These are phyloP conservation scores for Chiroxiphia lanceolata DNA, from an alignment of 2,797 vertebrate genomes.

Conservation along the genomic window DNA sequence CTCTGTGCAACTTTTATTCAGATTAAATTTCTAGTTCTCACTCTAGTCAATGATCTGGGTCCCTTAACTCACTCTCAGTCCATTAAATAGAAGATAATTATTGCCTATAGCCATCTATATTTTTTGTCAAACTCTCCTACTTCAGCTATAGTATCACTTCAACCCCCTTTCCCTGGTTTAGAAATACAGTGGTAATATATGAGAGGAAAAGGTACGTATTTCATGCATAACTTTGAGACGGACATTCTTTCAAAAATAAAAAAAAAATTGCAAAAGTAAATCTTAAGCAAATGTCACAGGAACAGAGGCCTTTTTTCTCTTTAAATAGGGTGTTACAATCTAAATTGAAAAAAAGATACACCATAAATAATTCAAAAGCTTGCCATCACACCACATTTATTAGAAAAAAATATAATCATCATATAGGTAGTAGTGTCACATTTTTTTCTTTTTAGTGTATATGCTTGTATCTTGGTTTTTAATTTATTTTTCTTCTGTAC, in stretches of 20 bases:
- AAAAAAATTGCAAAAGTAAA: not conserved
- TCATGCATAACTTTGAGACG: not conserved
- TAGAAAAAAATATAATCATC: not conserved
- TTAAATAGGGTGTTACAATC: not conserved
- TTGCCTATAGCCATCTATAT: not conserved
- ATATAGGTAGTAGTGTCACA: not conserved
- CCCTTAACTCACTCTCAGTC: not conserved
- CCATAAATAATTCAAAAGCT: not conserved
- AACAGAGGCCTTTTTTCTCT: not conserved
- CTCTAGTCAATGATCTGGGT: not conserved
- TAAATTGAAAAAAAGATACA: not conserved
- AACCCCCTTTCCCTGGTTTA: not conserved
- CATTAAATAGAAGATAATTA: not conserved
- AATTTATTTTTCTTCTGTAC: not conserved
- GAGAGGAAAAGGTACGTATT: not conserved
- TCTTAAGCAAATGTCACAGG: not conserved
- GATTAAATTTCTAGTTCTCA: not conserved
- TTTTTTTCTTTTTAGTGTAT: not conserved
- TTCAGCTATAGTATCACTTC: not conserved
- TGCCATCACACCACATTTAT: not conserved
- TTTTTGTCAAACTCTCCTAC: not conserved
- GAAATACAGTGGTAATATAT: not conserved
- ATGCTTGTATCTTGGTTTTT: not conserved
- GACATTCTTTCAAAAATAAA: not conserved
- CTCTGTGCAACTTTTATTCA: not conserved